Conservation (phyloP, 1,140 invertebrate genomes). For the Drosophila auraria region DNA sequence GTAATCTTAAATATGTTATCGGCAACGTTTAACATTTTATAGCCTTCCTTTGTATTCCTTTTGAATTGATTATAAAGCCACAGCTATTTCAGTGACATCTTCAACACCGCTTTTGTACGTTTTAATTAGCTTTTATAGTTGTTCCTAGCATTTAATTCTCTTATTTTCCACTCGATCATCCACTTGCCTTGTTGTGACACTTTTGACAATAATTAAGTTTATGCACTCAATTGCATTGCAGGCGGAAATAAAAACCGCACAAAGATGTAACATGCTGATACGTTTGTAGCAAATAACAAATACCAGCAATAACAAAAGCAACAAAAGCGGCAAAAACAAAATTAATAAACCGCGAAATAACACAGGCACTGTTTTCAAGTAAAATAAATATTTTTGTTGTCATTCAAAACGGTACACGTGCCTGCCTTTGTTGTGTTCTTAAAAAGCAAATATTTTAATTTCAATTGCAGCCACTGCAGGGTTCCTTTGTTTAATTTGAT, state of each 20-base stretch:
- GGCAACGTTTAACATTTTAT: not conserved
- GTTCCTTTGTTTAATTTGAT: not conserved
- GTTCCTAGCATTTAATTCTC: not conserved
- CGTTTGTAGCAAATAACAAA: slow-evolving; percentile 34
- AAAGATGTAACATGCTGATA: slow-evolving; percentile 47
- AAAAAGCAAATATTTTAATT: slow-evolving; percentile 29
- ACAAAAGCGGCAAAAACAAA: slow-evolving; percentile 11
- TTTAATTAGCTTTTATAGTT: not conserved
- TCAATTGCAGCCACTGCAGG: slow-evolving; percentile 28
- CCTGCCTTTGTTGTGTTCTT: slow-evolving; percentile 9
- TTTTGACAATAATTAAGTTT: slow-evolving; percentile 62
- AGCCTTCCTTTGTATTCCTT: no score
- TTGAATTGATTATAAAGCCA: not conserved
- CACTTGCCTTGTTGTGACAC: slow-evolving; percentile 46
- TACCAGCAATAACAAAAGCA: slow-evolving; percentile 23
- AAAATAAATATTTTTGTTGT: slow-evolving; percentile 68
- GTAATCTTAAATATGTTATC: no score
- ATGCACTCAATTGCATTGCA: slow-evolving; percentile 61
- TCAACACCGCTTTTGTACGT: not conserved
- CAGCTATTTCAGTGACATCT: not conserved
- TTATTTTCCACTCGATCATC: slow-evolving; percentile 30
- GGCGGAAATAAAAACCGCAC: slow-evolving; percentile 43
- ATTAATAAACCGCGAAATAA: slow-evolving; percentile 48
- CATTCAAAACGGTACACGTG: slow-evolving; percentile 15
- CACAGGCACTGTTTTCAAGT: slow-evolving; percentile 44